These are phyloP conservation scores for Parazoanthus atlanticus DNA, from an alignment of 92 coral and sea anemone species.

Conservation along the genomic window DNA sequence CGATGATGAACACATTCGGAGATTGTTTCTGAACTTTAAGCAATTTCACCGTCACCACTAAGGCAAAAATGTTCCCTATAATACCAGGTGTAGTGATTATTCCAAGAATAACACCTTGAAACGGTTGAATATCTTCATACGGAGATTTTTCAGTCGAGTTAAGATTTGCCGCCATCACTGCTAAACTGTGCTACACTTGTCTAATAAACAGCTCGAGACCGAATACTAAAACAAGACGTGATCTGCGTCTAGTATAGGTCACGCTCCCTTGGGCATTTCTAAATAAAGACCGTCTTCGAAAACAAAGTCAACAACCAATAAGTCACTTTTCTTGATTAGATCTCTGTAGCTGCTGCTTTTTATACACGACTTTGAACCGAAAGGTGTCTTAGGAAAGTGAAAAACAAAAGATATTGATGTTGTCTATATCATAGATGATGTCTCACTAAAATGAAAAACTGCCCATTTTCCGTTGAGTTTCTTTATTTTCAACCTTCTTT, in stretches of 20 bases:
- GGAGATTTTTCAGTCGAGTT: slow-evolving; percentile 32
- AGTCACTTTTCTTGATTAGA: neutral
- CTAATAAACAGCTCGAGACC: neutral
- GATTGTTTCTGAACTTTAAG: slow-evolving; percentile 66
- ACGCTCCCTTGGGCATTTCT: neutral
- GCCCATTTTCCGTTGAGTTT: too few relatives aligned
- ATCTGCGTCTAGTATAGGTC: neutral
- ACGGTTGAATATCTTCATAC: slow-evolving; percentile 24
- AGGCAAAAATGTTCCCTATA: slow-evolving; percentile 73
- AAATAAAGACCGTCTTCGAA: neutral
- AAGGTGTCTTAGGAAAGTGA: too few relatives aligned
- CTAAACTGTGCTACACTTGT: too few relatives aligned
- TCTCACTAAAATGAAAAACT: too few relatives aligned
- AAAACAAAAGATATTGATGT: too few relatives aligned
- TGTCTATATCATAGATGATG: too few relatives aligned
- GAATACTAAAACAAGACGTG: neutral
- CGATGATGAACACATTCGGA: slow-evolving; percentile 82
- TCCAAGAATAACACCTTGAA: slow-evolving; percentile 51
- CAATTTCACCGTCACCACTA: slow-evolving; percentile 63
- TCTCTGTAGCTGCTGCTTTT: neutral
- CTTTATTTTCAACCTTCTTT: too few relatives aligned
- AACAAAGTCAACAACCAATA: too few relatives aligned
- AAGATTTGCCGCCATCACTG: neutral
- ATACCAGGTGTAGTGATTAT: slow-evolving; percentile 59
- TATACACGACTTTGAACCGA: too few relatives aligned